Evolutionary conservation across 1,140 invertebrate species (phyloP), one percentile per base, ranked within the genome.

Genomic region (Drosophila kepulauana): DNA sequence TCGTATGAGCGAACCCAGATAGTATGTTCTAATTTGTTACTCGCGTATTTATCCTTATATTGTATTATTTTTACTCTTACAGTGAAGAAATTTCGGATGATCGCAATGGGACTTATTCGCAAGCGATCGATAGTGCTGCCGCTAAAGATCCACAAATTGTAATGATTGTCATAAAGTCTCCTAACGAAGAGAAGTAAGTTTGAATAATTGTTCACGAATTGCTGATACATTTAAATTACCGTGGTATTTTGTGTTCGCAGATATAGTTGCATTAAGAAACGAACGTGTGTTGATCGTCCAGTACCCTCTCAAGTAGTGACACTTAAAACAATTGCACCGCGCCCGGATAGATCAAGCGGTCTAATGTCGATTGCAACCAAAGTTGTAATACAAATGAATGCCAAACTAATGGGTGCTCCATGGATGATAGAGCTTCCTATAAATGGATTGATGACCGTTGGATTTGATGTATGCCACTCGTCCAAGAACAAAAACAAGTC

Each of bases 391-490:
- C 96, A 97, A 86, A 96, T 99, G 63, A 97, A 97, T 86, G 97
- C 97, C 70, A 99, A 99, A 93, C 93, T 98, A 2, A 98, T 97
- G 20, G 98, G 98, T 1, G 95, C 96, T 6, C 95, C 98, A 0
- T 99, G 98, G 98, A 93, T 93, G 1, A 93, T 97, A 3, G 84
- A 94, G 1, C 94, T 97, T 43, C 97, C 97, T 0, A 38, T 96
- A 3, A 85, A 82, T 0, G 93, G 94, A 1, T 63, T 96, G 0
- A 98, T 99, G 97, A 94, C 98, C 0, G 93, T 97, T 13, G 98
- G 98, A 1, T 97, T 97, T 80, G 98, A 98, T 90, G 96, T 97
- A 1, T 98, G 97, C 77, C 97, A 98, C 84, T 97, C 98, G 49
- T 94, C 95, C 1, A 93, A n/a, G n/a, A n/a, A n/a, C n/a, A n/a